Evolutionary conservation across 1,140 invertebrate genomes (phyloP), one percentile per base, ranked within the genome.

Genomic region (Drosophila suzukii): DNA sequence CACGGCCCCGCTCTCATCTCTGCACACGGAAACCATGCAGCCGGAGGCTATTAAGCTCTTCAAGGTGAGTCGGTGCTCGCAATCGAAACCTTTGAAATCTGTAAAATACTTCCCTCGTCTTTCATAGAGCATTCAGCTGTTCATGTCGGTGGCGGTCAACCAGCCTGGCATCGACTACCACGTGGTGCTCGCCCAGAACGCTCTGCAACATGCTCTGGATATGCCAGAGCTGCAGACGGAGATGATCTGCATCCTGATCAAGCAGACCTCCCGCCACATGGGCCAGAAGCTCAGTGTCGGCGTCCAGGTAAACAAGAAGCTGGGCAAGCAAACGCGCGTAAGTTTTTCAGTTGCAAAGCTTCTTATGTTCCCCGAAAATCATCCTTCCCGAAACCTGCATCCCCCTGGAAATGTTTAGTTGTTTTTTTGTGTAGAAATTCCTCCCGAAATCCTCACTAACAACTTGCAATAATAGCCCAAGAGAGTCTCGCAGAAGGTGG

Each of bases 121-220:
- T n/a, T 38, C 30, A 7, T 93, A 98, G 97, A 97, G 97, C 92
- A 96, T 97, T 78, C 97, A 98, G 91, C 94, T 98, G 78, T 99
- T 98, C 93, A 98, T 97, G 94, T 98, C 97, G 15, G 97, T 98
- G 72, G 95, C 96, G 15, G 96, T 99, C 67, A 98, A 99, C 93
- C 97, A 98, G 81, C 97, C 97, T 39, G 97, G 97, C 79, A 98
- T 99, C 81, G 98, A 99, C 93, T 98, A 98, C 92, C 98, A 99
- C 91, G 97, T 99, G 78, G 97, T 97, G 50, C 93, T 99, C 67
- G 98, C 97, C 24, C 98, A 99, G 95, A 98, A 98, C 92, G 97
- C 98, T 10, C 93, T 99, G 47, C 96, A 98, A 91, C 96, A 97
- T 85, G 98, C 97, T 93, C 93, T 99, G 47, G 96, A 97, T 79